Evolutionary conservation across 2,797 vertebrate species (phyloP).

Genomic region (Parauchenoglanis ngamensis): DNA sequence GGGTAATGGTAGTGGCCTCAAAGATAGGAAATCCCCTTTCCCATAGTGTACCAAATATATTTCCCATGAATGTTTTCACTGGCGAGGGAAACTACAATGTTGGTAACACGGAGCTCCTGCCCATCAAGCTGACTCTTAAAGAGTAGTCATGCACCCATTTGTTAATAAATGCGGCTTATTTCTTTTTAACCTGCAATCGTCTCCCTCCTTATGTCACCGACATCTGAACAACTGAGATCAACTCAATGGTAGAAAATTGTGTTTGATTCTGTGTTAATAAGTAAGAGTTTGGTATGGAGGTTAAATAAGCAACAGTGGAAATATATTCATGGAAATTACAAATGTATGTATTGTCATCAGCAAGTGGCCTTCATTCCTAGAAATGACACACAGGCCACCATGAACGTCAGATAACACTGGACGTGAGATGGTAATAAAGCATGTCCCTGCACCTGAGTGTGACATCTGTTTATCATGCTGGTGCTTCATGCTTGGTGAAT

Average conservation of each 20-base stretch:
- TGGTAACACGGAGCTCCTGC: neutral
- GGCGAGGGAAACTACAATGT: neutral
- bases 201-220: neutral
- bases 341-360: neutral
- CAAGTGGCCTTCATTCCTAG: neutral
- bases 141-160: neutral
- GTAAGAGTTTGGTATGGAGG: neutral
- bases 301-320: neutral
- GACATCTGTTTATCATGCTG: conserved; percentile 67
- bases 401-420: neutral
- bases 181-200: neutral
- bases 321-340: neutral
- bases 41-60: neutral
- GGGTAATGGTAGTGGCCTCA: too few species aligned
- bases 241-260: neutral
- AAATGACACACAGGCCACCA: neutral
- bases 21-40: neutral
- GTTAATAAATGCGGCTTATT: neutral
- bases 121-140: neutral
- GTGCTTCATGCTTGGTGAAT: conserved; percentile 63
- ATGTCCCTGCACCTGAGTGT: conserved; percentile 29
- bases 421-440: neutral
- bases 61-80: neutral
- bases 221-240: neutral
- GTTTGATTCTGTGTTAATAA: neutral